Percentiles rank a stretch among this genome's conserved stretches.
Conservation (phyloP, 2,113 vertebrate species). For the Limanda limanda region DNA sequence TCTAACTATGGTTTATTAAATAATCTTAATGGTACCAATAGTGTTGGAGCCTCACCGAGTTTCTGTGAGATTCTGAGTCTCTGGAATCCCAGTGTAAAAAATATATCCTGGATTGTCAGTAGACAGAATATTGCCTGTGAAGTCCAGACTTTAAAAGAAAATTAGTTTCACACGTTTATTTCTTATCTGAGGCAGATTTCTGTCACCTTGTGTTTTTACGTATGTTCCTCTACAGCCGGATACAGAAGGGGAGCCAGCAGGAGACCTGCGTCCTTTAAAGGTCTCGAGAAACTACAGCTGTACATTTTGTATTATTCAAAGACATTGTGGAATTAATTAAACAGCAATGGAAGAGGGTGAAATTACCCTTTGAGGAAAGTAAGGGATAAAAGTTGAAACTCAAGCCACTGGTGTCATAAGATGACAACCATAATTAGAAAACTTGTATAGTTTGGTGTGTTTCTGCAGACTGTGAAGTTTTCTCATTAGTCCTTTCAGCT, state of each 20-base stretch:
- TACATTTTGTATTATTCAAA: constrained; percentile 10
- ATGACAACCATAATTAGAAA: constrained; percentile 10
- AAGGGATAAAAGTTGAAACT: constrained; percentile 3
- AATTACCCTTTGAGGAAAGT: constrained; percentile 18
- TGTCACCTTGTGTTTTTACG: background rate
- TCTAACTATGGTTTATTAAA: too few species aligned
- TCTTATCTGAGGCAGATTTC: background rate
- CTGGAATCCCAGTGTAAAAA: too few species aligned
- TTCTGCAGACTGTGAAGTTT: constrained; percentile 2
- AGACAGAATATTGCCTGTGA: too few species aligned
- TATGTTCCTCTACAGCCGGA: background rate
- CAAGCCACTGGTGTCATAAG: background rate
- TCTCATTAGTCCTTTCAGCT: constrained; percentile 4
- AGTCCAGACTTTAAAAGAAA: background rate
- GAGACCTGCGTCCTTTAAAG: background rate
- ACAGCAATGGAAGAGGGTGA: constrained; percentile 1
- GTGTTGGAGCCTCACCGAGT: too few species aligned
- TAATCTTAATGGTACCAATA: too few species aligned
- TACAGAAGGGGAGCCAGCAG: background rate
- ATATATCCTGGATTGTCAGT: too few species aligned
- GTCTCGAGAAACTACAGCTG: constrained; percentile 1
- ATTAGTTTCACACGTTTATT: too few species aligned
- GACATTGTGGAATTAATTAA: constrained; percentile 12
- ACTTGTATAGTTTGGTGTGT: background rate
- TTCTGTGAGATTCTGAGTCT: too few species aligned